Percentiles rank a stretch among this genome's conserved stretches.
phyloP scores from a whole-genome alignment of 2,797 vertebrate species.

The Chromis chromis region DNA sequence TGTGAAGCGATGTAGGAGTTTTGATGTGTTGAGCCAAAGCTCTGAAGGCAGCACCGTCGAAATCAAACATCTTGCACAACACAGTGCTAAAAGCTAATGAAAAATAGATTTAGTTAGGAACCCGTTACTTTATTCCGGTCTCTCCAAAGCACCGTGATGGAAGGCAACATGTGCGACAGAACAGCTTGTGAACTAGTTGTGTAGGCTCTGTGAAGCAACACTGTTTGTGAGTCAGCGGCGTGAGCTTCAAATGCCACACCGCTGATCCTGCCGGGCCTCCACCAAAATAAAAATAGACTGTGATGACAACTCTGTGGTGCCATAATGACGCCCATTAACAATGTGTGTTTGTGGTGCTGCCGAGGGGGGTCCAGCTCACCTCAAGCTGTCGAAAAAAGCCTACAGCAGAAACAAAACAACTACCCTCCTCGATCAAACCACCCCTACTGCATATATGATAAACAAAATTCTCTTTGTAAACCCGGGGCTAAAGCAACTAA shows the following conservation, averaged over 20 bases:
- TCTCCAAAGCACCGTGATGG: slow-evolving; percentile 65
- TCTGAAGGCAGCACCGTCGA: slow-evolving; percentile 59
- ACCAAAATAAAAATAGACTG: slow-evolving; percentile 80
- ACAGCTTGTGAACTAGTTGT: slow-evolving; percentile 83
- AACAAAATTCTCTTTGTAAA: slow-evolving; percentile 64
- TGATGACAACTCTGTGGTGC: slow-evolving; percentile 74
- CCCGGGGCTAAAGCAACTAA: slow-evolving; percentile 56
- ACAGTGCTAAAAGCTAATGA: slow-evolving; percentile 77
- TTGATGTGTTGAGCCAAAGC: slow-evolving; percentile 68
- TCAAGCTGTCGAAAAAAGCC: slow-evolving; percentile 65
- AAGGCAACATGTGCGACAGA: slow-evolving; percentile 75
- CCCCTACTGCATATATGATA: slow-evolving; percentile 35
- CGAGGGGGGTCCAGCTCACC: slow-evolving; percentile 56
- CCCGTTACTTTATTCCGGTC: slow-evolving; percentile 68
- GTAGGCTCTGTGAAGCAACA: slow-evolving; percentile 77
- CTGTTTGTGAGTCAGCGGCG: slow-evolving; percentile 80
- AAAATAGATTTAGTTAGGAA: slow-evolving; percentile 75
- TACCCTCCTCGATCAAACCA: slow-evolving; percentile 57
- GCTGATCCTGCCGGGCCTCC: slow-evolving; percentile 77
- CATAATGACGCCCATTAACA: slow-evolving; percentile 77
- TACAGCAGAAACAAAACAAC: slow-evolving; percentile 40
- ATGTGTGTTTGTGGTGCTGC: slow-evolving; percentile 70
- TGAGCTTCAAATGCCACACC: slow-evolving; percentile 79
- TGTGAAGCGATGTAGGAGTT: slow-evolving; percentile 64
- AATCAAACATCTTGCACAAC: slow-evolving; percentile 75